These are phyloP conservation scores for Archips crataeganus DNA, from an alignment of 2,888 invertebrate genomes.

Conservation along the genomic window DNA sequence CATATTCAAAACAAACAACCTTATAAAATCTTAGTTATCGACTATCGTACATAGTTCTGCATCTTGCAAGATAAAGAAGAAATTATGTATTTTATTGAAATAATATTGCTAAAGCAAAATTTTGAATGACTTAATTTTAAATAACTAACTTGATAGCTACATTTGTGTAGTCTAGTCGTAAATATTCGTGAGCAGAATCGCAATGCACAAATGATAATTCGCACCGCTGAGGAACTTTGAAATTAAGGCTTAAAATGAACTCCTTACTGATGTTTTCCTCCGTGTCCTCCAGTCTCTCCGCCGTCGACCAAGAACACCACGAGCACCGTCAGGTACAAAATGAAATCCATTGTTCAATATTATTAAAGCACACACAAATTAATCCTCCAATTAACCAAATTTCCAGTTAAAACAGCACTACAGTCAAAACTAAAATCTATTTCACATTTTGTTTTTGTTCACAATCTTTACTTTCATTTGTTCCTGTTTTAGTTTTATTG, in stretches of 20 bases:
- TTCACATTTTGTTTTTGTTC: conserved; percentile 74
- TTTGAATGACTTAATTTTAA: neutral
- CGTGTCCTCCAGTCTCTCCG: conserved; percentile 75
- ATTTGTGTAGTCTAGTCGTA: no score
- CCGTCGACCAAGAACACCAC: conserved; percentile 65
- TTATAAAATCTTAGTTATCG: neutral
- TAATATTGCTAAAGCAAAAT: neutral
- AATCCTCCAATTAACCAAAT: conserved; percentile 55
- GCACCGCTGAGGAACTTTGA: conserved; percentile 41
- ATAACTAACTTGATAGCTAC: neutral
- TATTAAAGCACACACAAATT: conserved; percentile 35
- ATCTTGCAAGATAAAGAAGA: neutral
- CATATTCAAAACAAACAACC: no score
- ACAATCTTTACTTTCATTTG: conserved; percentile 63
- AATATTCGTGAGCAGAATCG: conserved; percentile 28
- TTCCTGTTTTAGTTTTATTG: conserved; percentile 64
- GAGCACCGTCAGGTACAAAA: conserved; percentile 67
- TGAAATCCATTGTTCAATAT: conserved; percentile 63
- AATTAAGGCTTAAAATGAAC: conserved; percentile 18
- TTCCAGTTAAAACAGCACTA: conserved; percentile 57
- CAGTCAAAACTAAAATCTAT: conserved; percentile 50
- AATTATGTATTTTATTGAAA: neutral
- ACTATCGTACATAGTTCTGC: no score
- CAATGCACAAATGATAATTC: conserved; percentile 38
- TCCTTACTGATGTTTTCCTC: conserved; percentile 77